Evolutionary conservation across 2,797 vertebrate species (phyloP).

Genomic region (Uromys caudimaculatus): DNA sequence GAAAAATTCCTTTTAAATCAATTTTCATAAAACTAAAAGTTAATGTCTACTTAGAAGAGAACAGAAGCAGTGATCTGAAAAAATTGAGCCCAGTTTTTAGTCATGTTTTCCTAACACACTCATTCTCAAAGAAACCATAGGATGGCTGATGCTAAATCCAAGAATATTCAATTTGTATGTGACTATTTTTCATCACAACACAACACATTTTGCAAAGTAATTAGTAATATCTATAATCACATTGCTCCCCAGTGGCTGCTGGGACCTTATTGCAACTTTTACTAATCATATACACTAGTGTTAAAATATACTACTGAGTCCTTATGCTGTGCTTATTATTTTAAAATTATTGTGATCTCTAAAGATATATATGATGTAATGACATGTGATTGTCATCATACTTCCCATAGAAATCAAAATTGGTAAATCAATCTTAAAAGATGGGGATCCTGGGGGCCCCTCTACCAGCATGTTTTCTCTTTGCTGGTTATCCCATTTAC

Average conservation of each 20-base stretch:
- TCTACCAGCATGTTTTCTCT: neutral
- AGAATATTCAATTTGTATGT: conserved; percentile 24
- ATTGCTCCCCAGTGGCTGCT: neutral
- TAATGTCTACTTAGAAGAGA: conserved; percentile 33
- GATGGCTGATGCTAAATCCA: conserved; percentile 37
- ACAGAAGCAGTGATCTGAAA: neutral
- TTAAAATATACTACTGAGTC: neutral
- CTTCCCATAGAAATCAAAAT: conserved; percentile 21
- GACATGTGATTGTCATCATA: neutral
- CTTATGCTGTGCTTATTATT: conserved; percentile 6
- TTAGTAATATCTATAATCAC: neutral
- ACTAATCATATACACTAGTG: neutral
- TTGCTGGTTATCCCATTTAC: neutral
- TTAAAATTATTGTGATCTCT: neutral
- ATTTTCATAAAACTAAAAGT: neutral
- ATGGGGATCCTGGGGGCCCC: neutral
- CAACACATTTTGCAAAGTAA: conserved; percentile 34
- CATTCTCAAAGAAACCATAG: conserved; percentile 47
- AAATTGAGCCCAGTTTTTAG: conserved; percentile 14
- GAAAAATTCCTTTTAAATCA: neutral
- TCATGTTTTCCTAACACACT: conserved; percentile 15
- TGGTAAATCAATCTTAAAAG: conserved; percentile 9
- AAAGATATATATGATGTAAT: conserved; percentile 2
- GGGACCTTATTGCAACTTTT: neutral
- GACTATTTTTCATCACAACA: conserved; percentile 47